Percentiles rank a stretch among this genome's conserved stretches.
Conservation (phyloP, 1,140 invertebrate genomes). For the Cotesia glomerata region DNA sequence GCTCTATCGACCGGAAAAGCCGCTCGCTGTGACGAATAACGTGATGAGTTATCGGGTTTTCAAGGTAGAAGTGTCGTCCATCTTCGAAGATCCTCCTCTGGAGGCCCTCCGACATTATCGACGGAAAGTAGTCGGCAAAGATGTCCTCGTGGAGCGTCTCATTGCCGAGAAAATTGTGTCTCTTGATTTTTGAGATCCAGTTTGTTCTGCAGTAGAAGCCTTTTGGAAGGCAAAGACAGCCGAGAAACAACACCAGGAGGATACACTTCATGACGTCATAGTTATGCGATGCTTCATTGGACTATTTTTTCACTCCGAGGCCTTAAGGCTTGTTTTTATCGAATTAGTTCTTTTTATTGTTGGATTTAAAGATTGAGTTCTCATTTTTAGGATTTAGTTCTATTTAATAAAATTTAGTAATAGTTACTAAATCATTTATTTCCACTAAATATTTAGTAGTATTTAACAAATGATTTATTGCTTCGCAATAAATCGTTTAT, state of each 20-base stretch:
- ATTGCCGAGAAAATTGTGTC: not conserved
- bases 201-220: not conserved
- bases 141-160: not conserved
- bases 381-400: too few relatives aligned
- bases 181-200: conserved; percentile 14
- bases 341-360: too few relatives aligned
- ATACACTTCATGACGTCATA: conserved; percentile 37
- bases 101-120: not conserved
- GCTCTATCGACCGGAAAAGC: conserved; percentile 45
- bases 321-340: too few relatives aligned
- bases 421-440: too few relatives aligned
- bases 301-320: not conserved
- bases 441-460: too few relatives aligned
- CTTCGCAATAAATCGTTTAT: too few relatives aligned
- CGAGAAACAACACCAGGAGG: conserved; percentile 25
- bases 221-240: conserved; percentile 28
- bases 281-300: not conserved
- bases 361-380: too few relatives aligned
- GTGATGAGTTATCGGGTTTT: conserved; percentile 41
- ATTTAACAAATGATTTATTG: too few relatives aligned
- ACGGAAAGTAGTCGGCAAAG: not conserved
- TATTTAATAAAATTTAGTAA: too few relatives aligned
- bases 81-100: not conserved
- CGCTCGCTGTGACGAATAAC: conserved; percentile 42
- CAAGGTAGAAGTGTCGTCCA: conserved; percentile 17